phyloP scores from a whole-genome alignment of 37 sponge, comb jelly and placozoan species.

The Chondrilla cf. caribensis region DNA sequence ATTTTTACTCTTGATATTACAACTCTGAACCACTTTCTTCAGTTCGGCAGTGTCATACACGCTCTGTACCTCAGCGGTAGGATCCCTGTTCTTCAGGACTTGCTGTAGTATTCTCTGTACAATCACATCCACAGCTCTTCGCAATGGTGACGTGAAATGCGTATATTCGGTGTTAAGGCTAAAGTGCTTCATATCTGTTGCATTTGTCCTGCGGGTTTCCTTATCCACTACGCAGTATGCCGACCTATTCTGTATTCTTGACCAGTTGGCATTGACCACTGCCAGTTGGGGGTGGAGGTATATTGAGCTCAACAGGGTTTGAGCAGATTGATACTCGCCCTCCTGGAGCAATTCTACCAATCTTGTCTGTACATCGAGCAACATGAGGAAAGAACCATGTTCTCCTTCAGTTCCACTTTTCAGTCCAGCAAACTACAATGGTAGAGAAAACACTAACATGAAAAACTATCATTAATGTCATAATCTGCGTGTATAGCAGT shows the following conservation, averaged over 20 bases:
- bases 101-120: conserved; percentile 44
- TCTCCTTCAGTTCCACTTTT: neutral
- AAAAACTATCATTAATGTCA: too few species aligned
- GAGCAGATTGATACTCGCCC: neutral
- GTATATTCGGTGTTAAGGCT: conserved; percentile 45
- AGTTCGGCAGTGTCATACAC: neutral
- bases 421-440: neutral
- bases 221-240: conserved; percentile 7
- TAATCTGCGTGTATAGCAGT: too few species aligned
- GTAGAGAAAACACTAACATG: too few species aligned
- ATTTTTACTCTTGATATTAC: neutral
- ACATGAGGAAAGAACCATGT: neutral
- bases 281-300: conserved; percentile 54
- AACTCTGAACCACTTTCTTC: neutral
- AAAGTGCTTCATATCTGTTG: conserved; percentile 24
- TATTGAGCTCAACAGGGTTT: conserved; percentile 19
- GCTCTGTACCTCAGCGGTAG: neutral
- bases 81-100: neutral
- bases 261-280: neutral
- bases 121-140: conserved; percentile 59
- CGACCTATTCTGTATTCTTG: neutral
- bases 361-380: neutral
- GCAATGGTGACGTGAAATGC: conserved; percentile 69
- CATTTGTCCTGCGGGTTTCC: neutral
- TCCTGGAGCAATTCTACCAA: neutral